A percentile compares a stretch with the other conserved stretches of the same genome.
phyloP scores from a whole-genome alignment of 2,113 vertebrate genomes.

The Hippocampus zosterae region DNA sequence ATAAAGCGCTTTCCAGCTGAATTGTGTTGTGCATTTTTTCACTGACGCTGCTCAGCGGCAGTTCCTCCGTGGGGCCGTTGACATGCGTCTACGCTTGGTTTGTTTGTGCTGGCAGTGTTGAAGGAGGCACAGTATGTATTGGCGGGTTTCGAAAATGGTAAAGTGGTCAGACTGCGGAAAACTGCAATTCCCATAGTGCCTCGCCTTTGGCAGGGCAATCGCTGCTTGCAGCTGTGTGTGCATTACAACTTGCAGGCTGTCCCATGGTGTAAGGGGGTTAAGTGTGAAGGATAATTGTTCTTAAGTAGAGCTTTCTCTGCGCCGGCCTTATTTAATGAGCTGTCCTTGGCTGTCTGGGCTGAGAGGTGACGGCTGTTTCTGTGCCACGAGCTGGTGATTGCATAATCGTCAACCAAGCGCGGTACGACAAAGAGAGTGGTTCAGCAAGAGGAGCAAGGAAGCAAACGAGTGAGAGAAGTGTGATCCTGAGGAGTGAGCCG shows the following conservation, averaged over 20 bases:
- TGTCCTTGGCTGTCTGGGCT: conserved; percentile 53
- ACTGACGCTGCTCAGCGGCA: conserved; percentile 38
- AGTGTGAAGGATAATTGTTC: conserved; percentile 25
- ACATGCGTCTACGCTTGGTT: conserved; percentile 48
- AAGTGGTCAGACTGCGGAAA: conserved; percentile 53
- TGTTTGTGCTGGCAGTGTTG: conserved; percentile 53
- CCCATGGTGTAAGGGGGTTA: conserved; percentile 14
- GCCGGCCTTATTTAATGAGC: conserved; percentile 44
- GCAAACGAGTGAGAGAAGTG: conserved; percentile 6
- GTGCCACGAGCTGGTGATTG: conserved; percentile 10
- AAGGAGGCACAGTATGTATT: conserved; percentile 53
- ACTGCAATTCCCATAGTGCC: conserved; percentile 67
- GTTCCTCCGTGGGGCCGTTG: conserved; percentile 47
- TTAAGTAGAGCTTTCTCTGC: neutral
- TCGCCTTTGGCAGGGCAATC: conserved; percentile 45
- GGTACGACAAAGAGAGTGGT: conserved; percentile 8
- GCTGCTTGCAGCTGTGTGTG: conserved; percentile 18
- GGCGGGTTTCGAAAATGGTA: conserved; percentile 26
- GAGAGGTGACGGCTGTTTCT: conserved; percentile 31
- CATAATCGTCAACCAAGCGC: conserved; percentile 26
- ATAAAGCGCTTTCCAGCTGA: conserved; percentile 21
- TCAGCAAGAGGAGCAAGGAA: conserved; percentile 1
- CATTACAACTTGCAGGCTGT: conserved; percentile 20
- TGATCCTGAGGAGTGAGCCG: conserved; percentile 16
- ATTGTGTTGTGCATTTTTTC: conserved; percentile 30